Base-by-base conservation (phyloP, 2,113 vertebrate species). In the Aphyosemion australe region DNA sequence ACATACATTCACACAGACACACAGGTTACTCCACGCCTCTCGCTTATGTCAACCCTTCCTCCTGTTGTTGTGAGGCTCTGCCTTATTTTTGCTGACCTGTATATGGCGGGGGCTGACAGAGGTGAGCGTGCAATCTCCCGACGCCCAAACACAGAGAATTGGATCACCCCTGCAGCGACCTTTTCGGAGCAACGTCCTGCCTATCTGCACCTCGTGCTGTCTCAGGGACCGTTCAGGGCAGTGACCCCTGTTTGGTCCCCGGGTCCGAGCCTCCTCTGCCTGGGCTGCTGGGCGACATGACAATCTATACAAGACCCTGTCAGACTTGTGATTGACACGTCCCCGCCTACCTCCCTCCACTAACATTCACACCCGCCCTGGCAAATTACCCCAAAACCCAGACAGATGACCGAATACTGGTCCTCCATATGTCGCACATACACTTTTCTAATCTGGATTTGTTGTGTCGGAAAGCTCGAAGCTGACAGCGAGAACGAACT, bases 81-180 rank as follows among this genome's bases (percentile, higher is more conserved):
- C 89, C 80, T 79, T 87, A 84, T 90, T 92, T 69, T 72, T 83
- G 83, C 80, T 91, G 91, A 92, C 91, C 92, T 90, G 84, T 83
- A 77, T 79, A 78, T 75, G 78, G 78, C 70, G 48, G 61, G 41
- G 80, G 72, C 84, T 88, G 90, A 90, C 86, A 89, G 87, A 92
- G 90, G 89, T 90, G 84, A 82, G 76, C 87, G 86, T 85, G 84
- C 91, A 91, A 92, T 93, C 89, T 92, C 72, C 67, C 57, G 19
- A 65, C 34, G 72, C 70, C 85, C 83, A 79, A 87, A 88, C 85
- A 78, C 67, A 76, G 78, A 88, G 90, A 92, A 93, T 92, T 92
- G 90, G 73, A 91, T 92, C 91, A 89, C 91, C 91, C 83, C 85
- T 87, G 76, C 15, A 46, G 61, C 91, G 92, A 92, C 91, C 91